phyloP scores from a whole-genome alignment of 2,888 invertebrate genomes.

The Adela reaumurella region DNA sequence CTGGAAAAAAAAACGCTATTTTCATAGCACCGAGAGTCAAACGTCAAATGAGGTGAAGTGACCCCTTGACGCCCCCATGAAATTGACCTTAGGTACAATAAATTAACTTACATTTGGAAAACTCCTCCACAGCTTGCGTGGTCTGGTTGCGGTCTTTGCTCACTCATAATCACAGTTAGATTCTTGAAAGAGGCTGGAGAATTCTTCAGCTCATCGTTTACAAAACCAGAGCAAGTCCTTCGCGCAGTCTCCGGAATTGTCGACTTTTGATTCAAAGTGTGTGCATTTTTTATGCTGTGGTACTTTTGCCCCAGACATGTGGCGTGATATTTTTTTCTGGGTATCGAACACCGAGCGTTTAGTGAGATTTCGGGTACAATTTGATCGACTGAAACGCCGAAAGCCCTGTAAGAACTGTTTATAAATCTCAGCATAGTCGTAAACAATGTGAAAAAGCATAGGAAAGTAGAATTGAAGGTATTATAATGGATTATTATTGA shows the following conservation, averaged over 20 bases:
- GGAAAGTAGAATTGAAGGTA: background rate
- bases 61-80: too few species aligned
- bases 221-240: too few species aligned
- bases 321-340: slow-evolving; percentile 23
- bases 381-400: slow-evolving; percentile 31
- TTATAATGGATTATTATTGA: too few species aligned
- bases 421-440: slow-evolving; percentile 48
- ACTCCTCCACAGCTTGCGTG: slow-evolving; percentile 31
- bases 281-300: slow-evolving; percentile 19
- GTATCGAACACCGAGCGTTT: slow-evolving; percentile 10
- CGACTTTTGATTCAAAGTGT: slow-evolving; percentile 11
- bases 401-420: slow-evolving; percentile 45
- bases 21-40: too few species aligned
- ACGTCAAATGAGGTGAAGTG: too few species aligned
- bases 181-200: slow-evolving; percentile 22
- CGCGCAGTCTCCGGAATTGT: background rate
- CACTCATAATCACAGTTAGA: slow-evolving; percentile 29
- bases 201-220: slow-evolving; percentile 17
- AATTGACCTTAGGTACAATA: too few species aligned
- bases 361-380: slow-evolving; percentile 19
- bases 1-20: too few species aligned
- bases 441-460: background rate
- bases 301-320: slow-evolving; percentile 14
- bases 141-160: slow-evolving; percentile 24
- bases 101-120: slow-evolving; percentile 38